phyloP scores from a whole-genome alignment of 2,888 invertebrate genomes.

The Acronicta aceris region DNA sequence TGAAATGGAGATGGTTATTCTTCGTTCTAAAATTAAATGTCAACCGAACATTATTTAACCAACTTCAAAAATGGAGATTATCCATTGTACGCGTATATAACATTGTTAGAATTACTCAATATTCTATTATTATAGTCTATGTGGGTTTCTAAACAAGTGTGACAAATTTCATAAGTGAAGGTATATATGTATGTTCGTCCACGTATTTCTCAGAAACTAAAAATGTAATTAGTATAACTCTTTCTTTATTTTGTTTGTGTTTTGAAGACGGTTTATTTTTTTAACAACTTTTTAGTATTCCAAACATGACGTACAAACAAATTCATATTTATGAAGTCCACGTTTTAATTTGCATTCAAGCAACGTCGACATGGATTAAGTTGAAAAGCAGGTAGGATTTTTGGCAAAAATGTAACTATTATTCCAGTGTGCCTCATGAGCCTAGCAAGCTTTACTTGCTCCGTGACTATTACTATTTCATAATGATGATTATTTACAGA shows the following conservation, averaged over 20 bases:
- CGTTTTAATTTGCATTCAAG: conserved; percentile 43
- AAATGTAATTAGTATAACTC: no score
- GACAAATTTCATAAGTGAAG: no score
- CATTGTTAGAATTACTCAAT: no score
- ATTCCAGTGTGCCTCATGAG: neutral
- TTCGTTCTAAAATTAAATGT: neutral
- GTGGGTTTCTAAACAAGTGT: no score
- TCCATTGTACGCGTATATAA: no score
- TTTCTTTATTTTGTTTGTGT: no score
- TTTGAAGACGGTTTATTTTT: neutral
- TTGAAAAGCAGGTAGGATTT: conserved; percentile 23
- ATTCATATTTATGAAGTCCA: conserved; percentile 32
- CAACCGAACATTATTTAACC: neutral
- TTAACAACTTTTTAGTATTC: conserved; percentile 5
- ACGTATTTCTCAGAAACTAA: no score
- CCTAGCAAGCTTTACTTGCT: neutral
- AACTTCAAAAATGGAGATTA: no score
- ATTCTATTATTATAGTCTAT: no score
- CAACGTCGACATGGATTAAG: conserved; percentile 21
- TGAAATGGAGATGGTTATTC: neutral
- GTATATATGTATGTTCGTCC: no score
- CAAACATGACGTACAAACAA: neutral
- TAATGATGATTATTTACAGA: neutral
- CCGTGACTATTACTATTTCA: neutral
- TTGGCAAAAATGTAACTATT: conserved; percentile 11